phyloP scores from a whole-genome alignment of 2,113 vertebrate genomes.

The Octodon degus region DNA sequence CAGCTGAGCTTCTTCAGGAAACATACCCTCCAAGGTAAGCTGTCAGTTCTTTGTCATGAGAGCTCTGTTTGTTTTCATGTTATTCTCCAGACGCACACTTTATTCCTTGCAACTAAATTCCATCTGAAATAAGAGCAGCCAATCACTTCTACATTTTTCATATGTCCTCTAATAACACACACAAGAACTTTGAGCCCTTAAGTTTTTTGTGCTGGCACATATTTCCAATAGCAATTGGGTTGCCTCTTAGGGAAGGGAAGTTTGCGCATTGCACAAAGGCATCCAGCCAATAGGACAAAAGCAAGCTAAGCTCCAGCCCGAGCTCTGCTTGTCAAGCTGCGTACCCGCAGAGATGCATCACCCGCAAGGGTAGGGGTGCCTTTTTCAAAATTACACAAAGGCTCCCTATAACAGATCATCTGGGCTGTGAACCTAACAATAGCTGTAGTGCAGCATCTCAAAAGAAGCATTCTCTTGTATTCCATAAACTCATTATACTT shows the following conservation, averaged over 20 bases:
- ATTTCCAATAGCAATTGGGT: not conserved
- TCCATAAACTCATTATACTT: constrained; percentile 74
- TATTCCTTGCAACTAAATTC: not conserved
- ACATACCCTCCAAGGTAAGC: not conserved
- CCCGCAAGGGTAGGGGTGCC: constrained; percentile 43
- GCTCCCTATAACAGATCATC: constrained; percentile 75
- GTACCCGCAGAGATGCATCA: constrained; percentile 57
- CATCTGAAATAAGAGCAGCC: not conserved
- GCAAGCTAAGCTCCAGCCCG: constrained; percentile 39
- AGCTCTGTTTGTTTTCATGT: not conserved
- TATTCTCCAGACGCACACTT: not conserved
- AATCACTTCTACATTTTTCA: constrained; percentile 5
- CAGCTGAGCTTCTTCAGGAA: not conserved
- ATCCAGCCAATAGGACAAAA: constrained; percentile 60
- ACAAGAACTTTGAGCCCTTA: not conserved
- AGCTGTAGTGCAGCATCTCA: constrained; percentile 74
- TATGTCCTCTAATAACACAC: not conserved
- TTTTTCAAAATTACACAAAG: constrained; percentile 78
- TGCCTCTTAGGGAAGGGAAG: constrained; percentile 26
- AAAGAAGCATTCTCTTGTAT: constrained; percentile 77
- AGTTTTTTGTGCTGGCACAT: constrained; percentile 39
- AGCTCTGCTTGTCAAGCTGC: constrained; percentile 51
- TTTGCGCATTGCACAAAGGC: constrained; percentile 54
- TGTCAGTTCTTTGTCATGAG: not conserved
- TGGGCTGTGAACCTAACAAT: constrained; percentile 76